Evolutionary conservation across 2,113 vertebrate species (phyloP).

Genomic region (Tragelaphus strepsiceros): DNA sequence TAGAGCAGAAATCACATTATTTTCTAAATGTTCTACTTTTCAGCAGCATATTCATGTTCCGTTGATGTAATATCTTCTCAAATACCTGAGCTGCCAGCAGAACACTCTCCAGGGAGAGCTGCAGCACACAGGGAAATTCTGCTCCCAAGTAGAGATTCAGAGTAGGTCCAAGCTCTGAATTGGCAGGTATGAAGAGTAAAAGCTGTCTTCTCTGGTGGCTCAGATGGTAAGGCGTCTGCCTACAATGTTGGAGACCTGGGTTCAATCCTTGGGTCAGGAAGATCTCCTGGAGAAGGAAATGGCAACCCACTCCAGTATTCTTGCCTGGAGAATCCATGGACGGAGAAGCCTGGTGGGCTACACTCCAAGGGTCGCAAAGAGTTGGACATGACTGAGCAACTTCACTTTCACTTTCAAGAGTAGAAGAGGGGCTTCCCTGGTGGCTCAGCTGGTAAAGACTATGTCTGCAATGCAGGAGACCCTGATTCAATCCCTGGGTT

Average conservation of each 20-base stretch:
- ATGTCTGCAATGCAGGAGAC: not conserved
- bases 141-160: not conserved
- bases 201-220: not conserved
- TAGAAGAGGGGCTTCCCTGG: not conserved
- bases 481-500: not conserved
- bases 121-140: not conserved
- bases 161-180: not conserved
- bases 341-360: not conserved
- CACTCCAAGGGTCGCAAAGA: not conserved
- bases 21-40: not conserved
- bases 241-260: not conserved
- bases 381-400: fast-evolving
- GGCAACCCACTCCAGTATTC: not conserved
- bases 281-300: not conserved
- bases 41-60: not conserved
- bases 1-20: not conserved
- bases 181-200: not conserved
- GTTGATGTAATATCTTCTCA: not conserved
- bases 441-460: not conserved
- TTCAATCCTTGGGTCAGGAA: not conserved
- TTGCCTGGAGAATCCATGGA: not conserved
- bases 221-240: not conserved
- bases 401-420: not conserved
- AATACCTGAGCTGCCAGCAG: not conserved
- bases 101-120: not conserved